These are phyloP conservation scores for Theristicus caerulescens DNA, from an alignment of 2,113 vertebrate species.

Conservation along the genomic window DNA sequence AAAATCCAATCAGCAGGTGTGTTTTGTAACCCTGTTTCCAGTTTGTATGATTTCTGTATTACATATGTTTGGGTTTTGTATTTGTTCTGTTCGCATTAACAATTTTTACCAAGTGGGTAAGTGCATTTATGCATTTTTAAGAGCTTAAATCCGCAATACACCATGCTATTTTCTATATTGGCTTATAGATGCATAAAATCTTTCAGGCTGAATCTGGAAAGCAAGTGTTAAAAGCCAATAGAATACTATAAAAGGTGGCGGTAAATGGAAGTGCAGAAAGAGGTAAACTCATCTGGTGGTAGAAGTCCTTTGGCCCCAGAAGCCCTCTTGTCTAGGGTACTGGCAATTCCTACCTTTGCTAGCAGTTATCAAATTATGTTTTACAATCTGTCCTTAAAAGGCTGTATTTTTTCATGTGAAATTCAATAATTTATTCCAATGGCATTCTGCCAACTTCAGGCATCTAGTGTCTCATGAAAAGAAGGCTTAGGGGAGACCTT, in stretches of 20 bases:
- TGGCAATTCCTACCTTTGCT: not conserved
- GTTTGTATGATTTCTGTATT: not conserved
- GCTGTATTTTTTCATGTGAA: not conserved
- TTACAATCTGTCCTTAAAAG: not conserved
- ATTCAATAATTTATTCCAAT: not conserved
- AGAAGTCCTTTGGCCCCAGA: not conserved
- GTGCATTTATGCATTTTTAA: not conserved
- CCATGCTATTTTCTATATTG: not conserved
- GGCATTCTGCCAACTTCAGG: not conserved
- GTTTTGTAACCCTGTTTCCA: not conserved
- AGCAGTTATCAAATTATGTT: not conserved
- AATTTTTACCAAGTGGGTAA: not conserved
- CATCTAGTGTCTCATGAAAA: not conserved
- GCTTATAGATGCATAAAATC: not conserved
- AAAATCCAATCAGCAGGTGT: not conserved
- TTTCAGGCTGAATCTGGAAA: not conserved
- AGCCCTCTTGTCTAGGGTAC: not conserved
- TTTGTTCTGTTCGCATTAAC: not conserved
- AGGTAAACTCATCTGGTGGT: not conserved
- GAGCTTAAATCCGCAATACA: not conserved
- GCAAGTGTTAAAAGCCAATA: not conserved
- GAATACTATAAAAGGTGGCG: not conserved
- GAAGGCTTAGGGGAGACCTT: not conserved
- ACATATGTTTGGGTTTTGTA: rapidly evolving
- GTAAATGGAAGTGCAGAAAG: not conserved